Conservation (phyloP, 2,797 vertebrate species). For the Artibeus jamaicensis region DNA sequence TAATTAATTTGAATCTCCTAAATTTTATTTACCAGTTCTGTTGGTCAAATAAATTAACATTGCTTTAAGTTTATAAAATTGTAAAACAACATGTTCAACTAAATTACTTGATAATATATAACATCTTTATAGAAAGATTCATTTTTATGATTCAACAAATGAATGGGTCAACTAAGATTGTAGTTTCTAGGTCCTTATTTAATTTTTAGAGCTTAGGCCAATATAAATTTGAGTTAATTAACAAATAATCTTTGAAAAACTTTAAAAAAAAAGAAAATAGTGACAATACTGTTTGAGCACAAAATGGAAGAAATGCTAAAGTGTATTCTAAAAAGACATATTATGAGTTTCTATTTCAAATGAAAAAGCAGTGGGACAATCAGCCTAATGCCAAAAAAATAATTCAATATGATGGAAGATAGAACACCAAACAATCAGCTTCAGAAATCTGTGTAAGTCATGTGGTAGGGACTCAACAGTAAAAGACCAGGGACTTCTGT, state of each 20-base stretch:
- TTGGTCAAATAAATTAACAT: not conserved
- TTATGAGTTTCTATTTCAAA: slow-evolving; percentile 81
- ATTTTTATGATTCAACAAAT: not conserved
- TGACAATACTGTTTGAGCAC: slow-evolving; percentile 68
- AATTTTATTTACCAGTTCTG: slow-evolving; percentile 1
- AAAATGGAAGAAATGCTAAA: slow-evolving; percentile 72
- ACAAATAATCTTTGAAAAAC: not conserved
- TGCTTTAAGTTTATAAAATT: slow-evolving; percentile 32
- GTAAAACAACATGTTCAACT: not conserved
- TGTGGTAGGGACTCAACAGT: slow-evolving; percentile 69
- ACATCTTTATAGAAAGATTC: not conserved
- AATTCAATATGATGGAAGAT: slow-evolving; percentile 81
- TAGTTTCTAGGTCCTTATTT: not conserved
- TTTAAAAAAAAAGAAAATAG: not conserved
- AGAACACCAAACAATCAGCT: slow-evolving; percentile 68
- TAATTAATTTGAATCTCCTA: not conserved
- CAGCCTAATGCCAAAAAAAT: slow-evolving; percentile 83
- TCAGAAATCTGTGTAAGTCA: slow-evolving; percentile 70
- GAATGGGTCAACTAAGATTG: not conserved
- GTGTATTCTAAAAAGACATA: slow-evolving; percentile 54
- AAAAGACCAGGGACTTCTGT: slow-evolving; percentile 79
- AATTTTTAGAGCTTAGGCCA: not conserved
- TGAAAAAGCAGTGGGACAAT: slow-evolving; percentile 82
- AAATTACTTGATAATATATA: not conserved
- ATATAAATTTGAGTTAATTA: not conserved